A percentile compares a stretch with the other conserved stretches of the same genome.
phyloP scores from a whole-genome alignment of 2,113 vertebrate genomes.

The Daubentonia madagascariensis region DNA sequence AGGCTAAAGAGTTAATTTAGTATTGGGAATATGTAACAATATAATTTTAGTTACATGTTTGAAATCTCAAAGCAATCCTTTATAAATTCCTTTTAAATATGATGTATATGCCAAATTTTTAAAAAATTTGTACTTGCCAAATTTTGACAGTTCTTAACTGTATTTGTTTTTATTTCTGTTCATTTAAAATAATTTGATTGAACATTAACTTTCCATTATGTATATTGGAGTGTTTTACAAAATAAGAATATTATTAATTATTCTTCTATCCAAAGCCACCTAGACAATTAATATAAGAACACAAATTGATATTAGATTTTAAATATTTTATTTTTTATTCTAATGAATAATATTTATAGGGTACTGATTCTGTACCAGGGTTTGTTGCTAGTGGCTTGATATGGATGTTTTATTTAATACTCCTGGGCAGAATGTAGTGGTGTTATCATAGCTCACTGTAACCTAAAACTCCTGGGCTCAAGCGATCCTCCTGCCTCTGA shows the following conservation, averaged over 20 bases:
- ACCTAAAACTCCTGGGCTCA: too few relatives aligned
- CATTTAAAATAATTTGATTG: background rate
- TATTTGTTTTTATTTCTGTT: background rate
- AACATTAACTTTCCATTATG: background rate
- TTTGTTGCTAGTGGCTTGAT: background rate
- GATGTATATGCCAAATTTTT: background rate
- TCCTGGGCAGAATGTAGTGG: too few relatives aligned
- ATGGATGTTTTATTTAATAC: background rate
- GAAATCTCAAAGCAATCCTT: background rate
- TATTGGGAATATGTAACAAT: background rate
- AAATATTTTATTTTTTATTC: conserved; percentile 15
- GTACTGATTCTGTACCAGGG: background rate
- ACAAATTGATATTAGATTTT: background rate
- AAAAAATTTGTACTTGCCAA: background rate
- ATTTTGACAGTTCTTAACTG: background rate
- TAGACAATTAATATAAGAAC: background rate
- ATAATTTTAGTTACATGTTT: background rate
- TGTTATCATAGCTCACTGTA: too few relatives aligned
- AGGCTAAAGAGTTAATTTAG: background rate
- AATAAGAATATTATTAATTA: background rate
- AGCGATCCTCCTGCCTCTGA: too few relatives aligned
- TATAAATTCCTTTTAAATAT: background rate
- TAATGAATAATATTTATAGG: background rate
- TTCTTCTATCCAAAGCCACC: background rate
- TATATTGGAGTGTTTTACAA: background rate